A percentile compares a stretch with the other conserved stretches of the same genome.
Evolutionary conservation across 2,888 invertebrate species (phyloP).

Genomic region (Nasonovia ribisnigri): DNA sequence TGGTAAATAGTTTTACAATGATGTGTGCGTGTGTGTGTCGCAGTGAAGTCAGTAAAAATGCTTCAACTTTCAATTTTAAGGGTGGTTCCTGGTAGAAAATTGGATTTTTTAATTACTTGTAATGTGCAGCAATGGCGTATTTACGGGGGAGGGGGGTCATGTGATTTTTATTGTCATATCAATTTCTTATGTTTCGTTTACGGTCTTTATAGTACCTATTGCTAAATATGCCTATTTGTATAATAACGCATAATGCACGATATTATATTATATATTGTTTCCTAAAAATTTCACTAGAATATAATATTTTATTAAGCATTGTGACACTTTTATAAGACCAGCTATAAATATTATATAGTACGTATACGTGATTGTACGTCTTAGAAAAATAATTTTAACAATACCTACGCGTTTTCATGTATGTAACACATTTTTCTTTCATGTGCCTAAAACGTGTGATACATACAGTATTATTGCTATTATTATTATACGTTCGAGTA

Average conservation of each 20-base stretch:
- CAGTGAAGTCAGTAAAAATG: no score
- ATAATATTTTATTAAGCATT: background rate
- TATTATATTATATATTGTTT: background rate
- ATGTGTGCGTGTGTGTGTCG: no score
- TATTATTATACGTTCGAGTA: background rate
- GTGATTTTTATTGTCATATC: no score
- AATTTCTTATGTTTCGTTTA: background rate
- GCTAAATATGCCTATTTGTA: background rate
- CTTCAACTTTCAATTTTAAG: no score
- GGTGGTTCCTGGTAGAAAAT: no score
- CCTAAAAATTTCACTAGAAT: background rate
- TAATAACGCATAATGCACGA: background rate
- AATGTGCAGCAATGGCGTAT: no score
- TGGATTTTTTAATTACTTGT: no score
- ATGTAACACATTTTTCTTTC: conserved; percentile 11
- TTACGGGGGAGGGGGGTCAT: no score
- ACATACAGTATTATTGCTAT: background rate
- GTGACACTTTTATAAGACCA: background rate
- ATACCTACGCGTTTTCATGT: background rate
- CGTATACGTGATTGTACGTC: background rate
- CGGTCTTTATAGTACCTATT: background rate
- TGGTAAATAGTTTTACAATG: no score
- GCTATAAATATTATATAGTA: background rate
- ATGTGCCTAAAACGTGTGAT: background rate
- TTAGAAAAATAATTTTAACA: conserved; percentile 9